Evolutionary conservation across 2,797 vertebrate genomes (phyloP), one percentile per base, ranked within the genome.

Genomic region (Microhierax caerulescens): DNA sequence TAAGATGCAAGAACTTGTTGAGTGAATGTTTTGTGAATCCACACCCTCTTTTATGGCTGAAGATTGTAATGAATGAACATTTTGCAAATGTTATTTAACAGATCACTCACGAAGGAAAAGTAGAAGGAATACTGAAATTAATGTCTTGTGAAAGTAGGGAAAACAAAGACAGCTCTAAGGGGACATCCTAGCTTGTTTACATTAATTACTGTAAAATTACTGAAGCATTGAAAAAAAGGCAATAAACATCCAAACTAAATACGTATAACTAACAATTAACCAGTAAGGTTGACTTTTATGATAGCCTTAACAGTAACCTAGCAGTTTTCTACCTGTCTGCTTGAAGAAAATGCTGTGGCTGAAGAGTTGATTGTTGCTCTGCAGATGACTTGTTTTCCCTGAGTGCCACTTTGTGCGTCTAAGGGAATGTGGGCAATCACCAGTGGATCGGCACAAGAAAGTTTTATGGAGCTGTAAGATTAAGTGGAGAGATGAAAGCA

Each of bases 161-260:
- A 75, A 92, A 81, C 81, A 77, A 87, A 95, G 85, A 39, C 86
- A 83, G 72, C 90, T 95, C 72, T 61, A 43, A 92, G 90, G 88
- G 75, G 92, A 68, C 56, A 94, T 89, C 88, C 81, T 72, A 43
- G 77, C 53, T 89, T 78, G 64, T 89, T 92, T 92, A 56, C 0
- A 0, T 92, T 92, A 89, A 93, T 97, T 94, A 92, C 75, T 80
- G 65, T 92, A 89, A 89, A 96, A 96, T 88, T 94, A 95, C 75
- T 89, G 90, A 92, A 80, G 92, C 93, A 25, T 75, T 83, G 80
- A 57, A 85, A 94, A 85, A 92, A 94, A 88, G 57, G 86, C 81
- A 89, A 80, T 95, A 94, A 96, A 85, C 78, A 83, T 89, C 56
- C 84, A 51, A 78, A 83, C 78, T 89, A 91, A 97, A 88, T 91